Base-by-base conservation (phyloP, 2,888 invertebrate species). In the Podabrus alpinus region DNA sequence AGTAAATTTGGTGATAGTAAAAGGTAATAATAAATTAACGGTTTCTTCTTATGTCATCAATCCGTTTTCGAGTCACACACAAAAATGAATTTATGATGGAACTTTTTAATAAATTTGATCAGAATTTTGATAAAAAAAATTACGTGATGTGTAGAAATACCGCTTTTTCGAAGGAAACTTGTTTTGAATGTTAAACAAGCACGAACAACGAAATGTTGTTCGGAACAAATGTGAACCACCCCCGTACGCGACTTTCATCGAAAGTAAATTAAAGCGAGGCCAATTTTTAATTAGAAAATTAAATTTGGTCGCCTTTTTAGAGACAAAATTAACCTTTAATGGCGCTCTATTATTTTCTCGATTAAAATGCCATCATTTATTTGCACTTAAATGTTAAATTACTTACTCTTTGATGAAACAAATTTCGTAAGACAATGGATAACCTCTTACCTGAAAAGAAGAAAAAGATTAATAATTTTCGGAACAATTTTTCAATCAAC, bases 51-150 rank as follows among this genome's bases (percentile, higher is more conserved):
- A 45, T 45, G 45, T 45, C 45, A 45, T 45, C 45, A 76, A 76
- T 76, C 73, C 70, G 69, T 73, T 75, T 73, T 75, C 73, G 69
- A 73, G 72, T 72, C 75, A 73, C 73, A 73, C 68, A 73, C 71
- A 64, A 70, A 73, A 73, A 76, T 76, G 73, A 76, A 76, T 76
- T 66, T 67, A 24, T 45, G 62, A 64, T 21, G 62, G 21, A 64
- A 64, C 62, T 17, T 64, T 17, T 15, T 61, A 17, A 21, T 64
- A 21, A 64, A 64, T 19, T 64, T 64, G 62, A 64, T 64, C 21
- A 64, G 21, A 64, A 64, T 21, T 64, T 64, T 9, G 62, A 64
- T 64, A 64, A 64, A 64, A n/a, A 60, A 9, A 19, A n/a, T 19
- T 64, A 64, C 19, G 62, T 64, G 45, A 45, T 45, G n/a, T n/a